Base-by-base conservation (phyloP, 2,113 vertebrate genomes). In the Oostethus manadensis region DNA sequence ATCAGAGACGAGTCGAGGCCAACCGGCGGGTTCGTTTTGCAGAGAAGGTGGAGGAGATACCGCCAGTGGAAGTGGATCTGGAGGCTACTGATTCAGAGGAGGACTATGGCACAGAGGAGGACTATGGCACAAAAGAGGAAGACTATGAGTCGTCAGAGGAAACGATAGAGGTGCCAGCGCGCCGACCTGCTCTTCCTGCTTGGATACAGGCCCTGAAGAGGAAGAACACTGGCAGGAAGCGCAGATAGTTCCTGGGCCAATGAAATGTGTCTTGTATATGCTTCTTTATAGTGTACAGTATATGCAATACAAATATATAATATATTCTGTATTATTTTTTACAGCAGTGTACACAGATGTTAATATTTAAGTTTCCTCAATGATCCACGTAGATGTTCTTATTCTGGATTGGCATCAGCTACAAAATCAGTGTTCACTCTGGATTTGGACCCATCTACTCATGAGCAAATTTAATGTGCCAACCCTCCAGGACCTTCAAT, bases 171-270 rank as follows among this genome's bases (percentile, higher is more conserved):
- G 51, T 58, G 18, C 73, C 66, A 2, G 40, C 60, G 8, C 61
- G 80, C 4, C 71, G 78, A 3, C 8, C 56, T 1, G 55, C 51
- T 56, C 59, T 88, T 1, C 84, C 87, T 6, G 70, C 63, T n/a
- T 91, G 89, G 90, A 86, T 90, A 15, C 35, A 43, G 43, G 84
- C 83, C 54, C 73, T 90, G 51, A 90, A 82, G 71, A 84, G 40
- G 59, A 87, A 18, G 71, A 88, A 79, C 51, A 66, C 51, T 0
- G 66, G 71, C 48, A 81, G 53, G 60, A 88, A 86, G 44, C 60
- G 20, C 45, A 64, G 40, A 66, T 72, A 77, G 51, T 64, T 45
- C 60, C 54, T 51, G 47, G 10, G 40, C 42, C 9, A 59, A 42
- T 46, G 43, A 59, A 48, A 35, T 3, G 40, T 26, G 38, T 44